Base-by-base conservation (phyloP, 2,113 vertebrate genomes). In the Calidris pygmaea region DNA sequence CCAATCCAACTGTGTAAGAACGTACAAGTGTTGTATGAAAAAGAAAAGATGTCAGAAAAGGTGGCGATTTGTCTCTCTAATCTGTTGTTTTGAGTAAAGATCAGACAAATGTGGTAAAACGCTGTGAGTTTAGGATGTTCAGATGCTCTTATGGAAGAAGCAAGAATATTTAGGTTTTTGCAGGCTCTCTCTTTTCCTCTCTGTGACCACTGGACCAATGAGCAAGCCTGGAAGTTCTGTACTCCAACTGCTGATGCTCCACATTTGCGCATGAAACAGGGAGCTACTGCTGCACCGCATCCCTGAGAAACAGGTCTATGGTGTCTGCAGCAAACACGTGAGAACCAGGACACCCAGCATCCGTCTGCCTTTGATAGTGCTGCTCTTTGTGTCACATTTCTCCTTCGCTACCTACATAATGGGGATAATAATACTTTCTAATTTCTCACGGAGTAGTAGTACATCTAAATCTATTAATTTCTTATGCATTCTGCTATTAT, bases 391-490 rank as follows among this genome's bases (percentile, higher is more conserved):
- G 34, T 62, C 16, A 0, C 7, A 27, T 73, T 83, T 83, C 83
- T 75, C 58, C 79, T 84, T 60, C 39, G 3, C 77, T 48, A 16
- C 73, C 37, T 67, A 41, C 65, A 53, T 32, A 84, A 74, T 30
- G 15, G 62, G 59, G 50, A 78, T 86, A 47, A 80, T 34, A 48
- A 63, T 12, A 32, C 59, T 72, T 67, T 56, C 34, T 30, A 43
- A 47, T 58, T 95, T 81, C 37, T 67, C 68, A 83, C 1, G 1
- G 52, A 82, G 48, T 11, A 81, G n/a, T 10, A 73, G 65, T 35
- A 81, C 53, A 52, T 78, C 65, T 78, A 75, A 84, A 86, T 86
- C 83, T 72, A 78, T 75, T 87, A 23, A 87, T 95, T 93, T 78
- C 35, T 73, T n/a, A 55, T 23, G 68, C 62, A 21, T 93, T 93